A percentile compares a stretch with the other conserved stretches of the same genome.
These are phyloP conservation scores for Hyles lineata DNA, from an alignment of 2,888 invertebrate species.

Conservation along the genomic window DNA sequence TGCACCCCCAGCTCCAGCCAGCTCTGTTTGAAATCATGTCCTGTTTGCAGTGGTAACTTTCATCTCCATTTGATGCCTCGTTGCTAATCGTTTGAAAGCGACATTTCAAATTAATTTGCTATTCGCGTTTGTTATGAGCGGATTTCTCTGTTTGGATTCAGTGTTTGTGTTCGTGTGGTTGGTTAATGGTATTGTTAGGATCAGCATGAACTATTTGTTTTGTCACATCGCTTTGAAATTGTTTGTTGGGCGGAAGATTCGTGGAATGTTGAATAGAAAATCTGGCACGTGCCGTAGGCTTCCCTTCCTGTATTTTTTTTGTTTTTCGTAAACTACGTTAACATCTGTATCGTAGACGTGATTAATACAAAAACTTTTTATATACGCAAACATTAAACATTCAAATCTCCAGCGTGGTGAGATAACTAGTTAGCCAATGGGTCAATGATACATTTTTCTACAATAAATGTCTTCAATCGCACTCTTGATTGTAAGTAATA, in stretches of 20 bases:
- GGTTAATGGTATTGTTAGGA: conserved; percentile 27
- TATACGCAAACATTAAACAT: no score
- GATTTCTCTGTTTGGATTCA: conserved; percentile 20
- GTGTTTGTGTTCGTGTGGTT: conserved; percentile 14
- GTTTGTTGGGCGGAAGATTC: not conserved
- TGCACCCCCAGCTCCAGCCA: conserved; percentile 47
- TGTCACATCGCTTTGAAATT: not conserved
- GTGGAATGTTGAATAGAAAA: not conserved
- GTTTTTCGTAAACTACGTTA: no score
- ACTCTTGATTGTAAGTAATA: no score
- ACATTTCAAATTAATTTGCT: conserved; percentile 30
- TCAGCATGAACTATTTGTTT: not conserved
- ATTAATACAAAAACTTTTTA: no score
- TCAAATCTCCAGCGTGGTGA: no score
- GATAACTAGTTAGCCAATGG: no score
- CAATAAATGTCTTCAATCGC: no score
- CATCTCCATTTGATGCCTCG: conserved; percentile 46
- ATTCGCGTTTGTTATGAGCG: not conserved
- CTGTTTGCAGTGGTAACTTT: conserved; percentile 60
- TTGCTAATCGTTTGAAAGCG: conserved; percentile 44
- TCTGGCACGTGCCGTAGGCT: not conserved
- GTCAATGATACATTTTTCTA: no score
- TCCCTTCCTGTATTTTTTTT: not conserved
- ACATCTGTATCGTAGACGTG: no score
- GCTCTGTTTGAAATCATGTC: conserved; percentile 57